Base-by-base conservation (phyloP, 2,888 invertebrate genomes). In the Ormyrus pomaceus region DNA sequence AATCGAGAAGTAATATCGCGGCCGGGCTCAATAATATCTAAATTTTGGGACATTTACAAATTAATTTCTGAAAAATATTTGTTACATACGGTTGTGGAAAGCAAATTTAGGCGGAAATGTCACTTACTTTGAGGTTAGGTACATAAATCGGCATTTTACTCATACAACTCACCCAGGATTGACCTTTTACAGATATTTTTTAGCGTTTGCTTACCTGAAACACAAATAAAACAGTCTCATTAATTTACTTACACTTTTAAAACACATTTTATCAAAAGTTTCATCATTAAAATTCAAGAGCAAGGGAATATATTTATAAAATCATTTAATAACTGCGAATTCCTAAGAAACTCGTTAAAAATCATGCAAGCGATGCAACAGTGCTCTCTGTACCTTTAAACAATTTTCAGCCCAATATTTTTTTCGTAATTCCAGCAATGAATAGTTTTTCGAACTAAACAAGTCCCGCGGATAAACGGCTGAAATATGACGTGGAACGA, bases 401-500 rank as follows among this genome's bases (percentile, higher is more conserved):
- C 34, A 34, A 34, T 4, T 34, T 34, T 34, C 34, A 4, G 34
- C 4, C 34, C 34, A 34, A 34, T 19, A 34, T 34, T 34, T 34
- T 34, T 4, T 2, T 4, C 34, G 34, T 34, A 34, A 34, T 34
- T 34, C 34, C 34, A 2, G 34, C 34, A 34, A 34, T 53, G 48
- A 62, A 55, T 59, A 48, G 55, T n/a, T 11, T 55, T 34, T 68
- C 2, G 6, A 55, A 55, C 58, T 46, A 53, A 62, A 55, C n/a
- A 56, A 19, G 59, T 64, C 73, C 77, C 34, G 34, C 34, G 82
- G 78, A 81, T 77, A 84, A 82, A 83, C 82, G 80, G 83, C 83
- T 83, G 82, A 84, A 83, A 83, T 66, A 80, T 82, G 82, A 84
- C 81, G 82, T 82, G 79, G 77, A 82, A 81, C 82, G 83, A 85